Evolutionary conservation across 2,888 invertebrate genomes (phyloP).

Genomic region (Lochmaea capreae): DNA sequence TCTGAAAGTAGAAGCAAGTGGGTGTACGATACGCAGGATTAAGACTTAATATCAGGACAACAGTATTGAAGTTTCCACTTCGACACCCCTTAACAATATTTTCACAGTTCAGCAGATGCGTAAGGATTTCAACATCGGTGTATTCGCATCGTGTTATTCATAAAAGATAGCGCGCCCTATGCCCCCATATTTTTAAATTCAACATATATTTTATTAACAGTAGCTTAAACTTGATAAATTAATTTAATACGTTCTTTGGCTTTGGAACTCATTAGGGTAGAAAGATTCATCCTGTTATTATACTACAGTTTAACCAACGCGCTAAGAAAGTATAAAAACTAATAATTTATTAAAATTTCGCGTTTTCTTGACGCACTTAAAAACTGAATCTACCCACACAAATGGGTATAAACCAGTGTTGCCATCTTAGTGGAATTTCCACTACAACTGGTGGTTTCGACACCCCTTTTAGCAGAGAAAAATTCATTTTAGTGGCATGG

Average conservation of each 20-base stretch:
- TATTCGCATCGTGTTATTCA: slow-evolving; percentile 42
- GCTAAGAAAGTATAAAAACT: too few relatives aligned
- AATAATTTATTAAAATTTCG: too few relatives aligned
- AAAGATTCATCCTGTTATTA: background rate
- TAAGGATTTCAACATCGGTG: slow-evolving; percentile 44
- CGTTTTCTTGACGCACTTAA: too few relatives aligned
- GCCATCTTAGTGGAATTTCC: too few relatives aligned
- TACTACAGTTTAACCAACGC: too few relatives aligned
- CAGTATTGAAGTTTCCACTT: slow-evolving; percentile 54
- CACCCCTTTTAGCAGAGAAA: too few relatives aligned
- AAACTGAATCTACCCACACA: too few relatives aligned
- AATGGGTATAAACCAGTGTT: too few relatives aligned
- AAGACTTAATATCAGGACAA: slow-evolving; percentile 54
- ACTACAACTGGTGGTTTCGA: too few relatives aligned
- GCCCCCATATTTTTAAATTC: slow-evolving; percentile 28
- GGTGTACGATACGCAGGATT: slow-evolving; percentile 43
- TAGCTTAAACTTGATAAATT: slow-evolving; percentile 42
- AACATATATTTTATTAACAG: slow-evolving; percentile 42
- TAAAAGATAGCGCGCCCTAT: slow-evolving; percentile 37
- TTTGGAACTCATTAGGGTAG: slow-evolving; percentile 10
- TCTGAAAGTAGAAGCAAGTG: slow-evolving; percentile 27
- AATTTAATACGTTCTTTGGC: slow-evolving; percentile 29
- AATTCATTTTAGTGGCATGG: too few relatives aligned
- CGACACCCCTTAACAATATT: slow-evolving; percentile 58
- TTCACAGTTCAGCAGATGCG: slow-evolving; percentile 58